Base-by-base conservation (phyloP, 2,888 invertebrate genomes). In the Rapana venosa region DNA sequence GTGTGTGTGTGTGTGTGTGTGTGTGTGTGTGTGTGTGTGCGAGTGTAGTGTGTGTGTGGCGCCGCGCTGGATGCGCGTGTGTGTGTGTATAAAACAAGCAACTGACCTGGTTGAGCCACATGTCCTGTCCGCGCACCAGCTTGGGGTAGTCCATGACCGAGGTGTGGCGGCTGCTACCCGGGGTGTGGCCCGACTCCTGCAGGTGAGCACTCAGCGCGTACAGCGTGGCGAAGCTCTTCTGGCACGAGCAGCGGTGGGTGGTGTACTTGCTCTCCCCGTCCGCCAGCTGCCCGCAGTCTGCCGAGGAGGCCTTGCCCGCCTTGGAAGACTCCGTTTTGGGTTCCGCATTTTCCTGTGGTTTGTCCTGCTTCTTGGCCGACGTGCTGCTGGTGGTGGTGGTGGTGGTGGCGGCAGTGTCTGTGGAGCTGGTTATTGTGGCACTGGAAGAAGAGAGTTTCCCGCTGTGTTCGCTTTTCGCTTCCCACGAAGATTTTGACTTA, bases 71-170 rank as follows among this genome's bases (percentile, higher is more conserved):
- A 6, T 47, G 77, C 26, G 15, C 30, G 77, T 77, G 15, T 77
- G 26, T 77, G 15, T 77, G 26, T 77, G 15, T 77, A 30, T 77
- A n/a, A n/a, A n/a, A n/a, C n/a, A n/a, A 47, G 8, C 47, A 47
- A 47, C 30, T 5, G n/a, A 89, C 89, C 96, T 99, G 99, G 56
- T 99, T 99, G 93, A 99, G 96, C 99, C 99, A 99, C 70, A 99
- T 99, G 95, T 99, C 99, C 96, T 99, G 99, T 0, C 99, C 99
- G 47, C 99, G 97, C 0, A 99, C 99, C 93, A 99, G 97, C 96
- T 99, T 99, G 93, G 96, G 96, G 91, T 95, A 95, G 88, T 96
- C 96, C 91, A 95, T 93, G 90, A 94, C 91, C 70, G 92, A 94
- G n/a, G 94, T 93, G 56, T 93, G 92, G 89, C 95, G 95, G 89